These are phyloP conservation scores for Clamator glandarius DNA, from an alignment of 2,797 vertebrate species.

Conservation along the genomic window DNA sequence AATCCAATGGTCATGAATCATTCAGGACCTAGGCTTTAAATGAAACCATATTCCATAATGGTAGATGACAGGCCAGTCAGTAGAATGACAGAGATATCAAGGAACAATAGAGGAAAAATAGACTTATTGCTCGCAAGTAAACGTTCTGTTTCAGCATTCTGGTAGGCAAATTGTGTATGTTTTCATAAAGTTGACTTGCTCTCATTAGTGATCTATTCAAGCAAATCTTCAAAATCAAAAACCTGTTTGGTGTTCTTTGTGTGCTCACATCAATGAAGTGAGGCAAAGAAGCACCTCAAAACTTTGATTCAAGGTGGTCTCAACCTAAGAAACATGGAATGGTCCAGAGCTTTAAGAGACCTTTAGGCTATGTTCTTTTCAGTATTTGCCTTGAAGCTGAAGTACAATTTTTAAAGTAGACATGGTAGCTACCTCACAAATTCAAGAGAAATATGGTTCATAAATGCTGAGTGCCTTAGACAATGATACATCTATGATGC, in stretches of 20 bases:
- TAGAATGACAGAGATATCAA: neutral
- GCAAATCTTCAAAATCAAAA: neutral
- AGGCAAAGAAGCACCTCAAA: neutral
- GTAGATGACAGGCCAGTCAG: neutral
- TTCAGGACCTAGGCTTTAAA: conserved; percentile 5
- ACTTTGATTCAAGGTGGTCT: neutral
- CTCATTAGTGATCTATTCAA: neutral
- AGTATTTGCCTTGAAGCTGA: neutral
- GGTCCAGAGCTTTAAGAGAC: neutral
- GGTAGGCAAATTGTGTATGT: neutral
- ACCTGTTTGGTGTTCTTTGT: neutral
- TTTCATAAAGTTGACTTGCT: neutral
- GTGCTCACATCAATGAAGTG: neutral
- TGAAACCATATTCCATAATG: neutral
- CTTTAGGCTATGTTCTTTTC: neutral
- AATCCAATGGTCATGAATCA: neutral
- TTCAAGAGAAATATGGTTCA: neutral
- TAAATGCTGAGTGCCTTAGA: neutral
- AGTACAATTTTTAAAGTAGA: neutral
- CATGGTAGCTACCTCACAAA: neutral
- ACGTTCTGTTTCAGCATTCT: neutral
- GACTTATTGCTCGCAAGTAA: neutral
- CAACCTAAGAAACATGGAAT: neutral
- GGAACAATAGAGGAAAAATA: neutral
- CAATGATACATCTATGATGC: no score